phyloP scores from a whole-genome alignment of 2,113 vertebrate genomes.

The Ellobius talpinus region DNA sequence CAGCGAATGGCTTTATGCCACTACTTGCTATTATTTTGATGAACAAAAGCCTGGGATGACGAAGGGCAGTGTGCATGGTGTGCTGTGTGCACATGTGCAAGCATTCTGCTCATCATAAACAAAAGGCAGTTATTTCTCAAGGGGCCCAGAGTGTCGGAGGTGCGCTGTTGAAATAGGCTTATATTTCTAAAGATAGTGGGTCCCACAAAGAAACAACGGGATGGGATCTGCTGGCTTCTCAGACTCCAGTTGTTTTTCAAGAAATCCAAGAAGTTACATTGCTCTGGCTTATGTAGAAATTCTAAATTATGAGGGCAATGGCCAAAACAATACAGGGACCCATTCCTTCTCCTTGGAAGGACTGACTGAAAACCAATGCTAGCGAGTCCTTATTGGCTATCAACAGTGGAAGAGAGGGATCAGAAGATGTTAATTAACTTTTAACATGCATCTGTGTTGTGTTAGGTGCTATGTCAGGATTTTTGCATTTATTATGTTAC shows the following conservation, averaged over 20 bases:
- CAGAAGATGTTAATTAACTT: slow-evolving; percentile 32
- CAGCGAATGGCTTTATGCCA: slow-evolving; percentile 73
- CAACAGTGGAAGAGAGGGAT: background rate
- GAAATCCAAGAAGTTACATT: slow-evolving; percentile 53
- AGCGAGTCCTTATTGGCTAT: slow-evolving; percentile 33
- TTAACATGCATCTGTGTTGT: background rate
- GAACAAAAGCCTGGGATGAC: slow-evolving; percentile 75
- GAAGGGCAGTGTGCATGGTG: background rate
- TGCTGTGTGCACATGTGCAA: background rate
- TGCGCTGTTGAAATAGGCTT: slow-evolving; percentile 62
- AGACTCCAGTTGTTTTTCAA: slow-evolving; percentile 60
- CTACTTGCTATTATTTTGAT: slow-evolving; percentile 79
- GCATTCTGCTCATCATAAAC: slow-evolving; percentile 53
- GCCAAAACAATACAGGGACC: background rate
- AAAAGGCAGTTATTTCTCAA: slow-evolving; percentile 71
- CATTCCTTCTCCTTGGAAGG: slow-evolving; percentile 16
- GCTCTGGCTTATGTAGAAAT: slow-evolving; percentile 43
- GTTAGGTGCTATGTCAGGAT: background rate
- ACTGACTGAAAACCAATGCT: background rate
- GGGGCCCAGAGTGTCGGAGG: slow-evolving; percentile 40
- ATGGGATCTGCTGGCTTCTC: background rate
- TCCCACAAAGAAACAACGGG: slow-evolving; percentile 51
- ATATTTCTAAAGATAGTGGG: slow-evolving; percentile 70
- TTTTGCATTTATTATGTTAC: slow-evolving; percentile 32
- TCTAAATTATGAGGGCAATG: slow-evolving; percentile 54